Conservation (phyloP, 2,888 invertebrate species). For the Hydrotaea cyrtoneurina region DNA sequence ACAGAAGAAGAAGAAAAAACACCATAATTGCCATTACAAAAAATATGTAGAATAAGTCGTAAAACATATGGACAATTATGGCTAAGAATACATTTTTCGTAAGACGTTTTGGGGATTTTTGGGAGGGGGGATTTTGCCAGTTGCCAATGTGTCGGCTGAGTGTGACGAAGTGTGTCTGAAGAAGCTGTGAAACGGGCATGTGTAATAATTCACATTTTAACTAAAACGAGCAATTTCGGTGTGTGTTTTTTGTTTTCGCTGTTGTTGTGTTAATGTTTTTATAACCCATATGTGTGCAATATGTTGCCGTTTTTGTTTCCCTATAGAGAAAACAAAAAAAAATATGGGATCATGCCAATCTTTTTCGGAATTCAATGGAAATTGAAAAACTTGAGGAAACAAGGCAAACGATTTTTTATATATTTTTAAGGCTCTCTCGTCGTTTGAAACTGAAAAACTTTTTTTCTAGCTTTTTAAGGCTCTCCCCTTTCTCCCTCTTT, state of each 20-base stretch:
- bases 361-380: too few relatives aligned
- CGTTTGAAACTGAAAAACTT: too few relatives aligned
- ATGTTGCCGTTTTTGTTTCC: slow-evolving; percentile 49
- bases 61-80: slow-evolving; percentile 8
- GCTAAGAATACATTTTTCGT: neutral
- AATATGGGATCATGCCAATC: too few relatives aligned
- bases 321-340: neutral
- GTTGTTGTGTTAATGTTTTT: slow-evolving; percentile 50
- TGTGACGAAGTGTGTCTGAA: neutral
- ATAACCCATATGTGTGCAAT: slow-evolving; percentile 58
- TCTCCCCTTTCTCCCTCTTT: too few relatives aligned
- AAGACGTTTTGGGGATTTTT: neutral
- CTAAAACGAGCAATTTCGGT: too few relatives aligned
- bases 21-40: slow-evolving; percentile 11
- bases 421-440: too few relatives aligned
- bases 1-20: neutral
- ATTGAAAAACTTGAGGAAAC: too few relatives aligned
- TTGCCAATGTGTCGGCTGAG: neutral
- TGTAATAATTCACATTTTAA: too few relatives aligned
- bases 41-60: neutral
- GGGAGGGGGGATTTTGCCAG: neutral
- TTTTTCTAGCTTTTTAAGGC: too few relatives aligned
- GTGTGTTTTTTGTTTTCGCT: too few relatives aligned
- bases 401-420: too few relatives aligned
- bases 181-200: neutral